Evolutionary conservation across 2,888 invertebrate species (phyloP).

Genomic region (Zaprionus lineosus): DNA sequence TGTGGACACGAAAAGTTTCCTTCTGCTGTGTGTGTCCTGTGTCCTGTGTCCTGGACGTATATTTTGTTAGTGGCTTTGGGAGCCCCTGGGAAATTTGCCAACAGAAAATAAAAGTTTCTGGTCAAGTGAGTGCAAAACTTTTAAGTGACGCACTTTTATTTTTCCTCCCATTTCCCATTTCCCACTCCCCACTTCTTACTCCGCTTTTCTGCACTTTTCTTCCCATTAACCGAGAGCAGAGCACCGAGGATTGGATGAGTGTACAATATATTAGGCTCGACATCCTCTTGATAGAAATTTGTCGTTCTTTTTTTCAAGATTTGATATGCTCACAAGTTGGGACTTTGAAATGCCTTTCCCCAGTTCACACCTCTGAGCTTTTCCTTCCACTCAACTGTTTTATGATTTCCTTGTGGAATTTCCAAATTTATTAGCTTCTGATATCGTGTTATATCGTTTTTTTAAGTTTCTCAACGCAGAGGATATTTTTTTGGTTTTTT

Average conservation of each 20-base stretch:
- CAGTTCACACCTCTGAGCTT: too few relatives aligned
- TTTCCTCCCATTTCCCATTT: neutral
- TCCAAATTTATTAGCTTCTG: too few relatives aligned
- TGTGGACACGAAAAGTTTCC: constrained; percentile 71
- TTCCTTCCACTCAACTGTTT: too few relatives aligned
- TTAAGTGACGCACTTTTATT: constrained; percentile 76
- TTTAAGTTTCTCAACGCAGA: too few relatives aligned
- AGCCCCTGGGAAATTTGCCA: constrained; percentile 74
- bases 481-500: constrained; percentile 3
- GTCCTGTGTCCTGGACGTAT: constrained; percentile 4
- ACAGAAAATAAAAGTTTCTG: constrained; percentile 79
- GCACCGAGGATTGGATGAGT: constrained; percentile 44
- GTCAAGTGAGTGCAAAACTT: constrained; percentile 78
- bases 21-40: neutral
- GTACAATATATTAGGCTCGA: constrained; percentile 66
- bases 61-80: constrained; percentile 46
- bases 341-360: too few relatives aligned
- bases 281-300: too few relatives aligned
- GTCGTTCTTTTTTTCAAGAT: constrained; percentile 17
- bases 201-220: neutral
- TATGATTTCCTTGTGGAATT: constrained; percentile 8
- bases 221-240: constrained; percentile 1
- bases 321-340: too few relatives aligned
- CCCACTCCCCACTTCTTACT: neutral
- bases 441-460: too few relatives aligned